Base-by-base conservation (phyloP, 2,797 vertebrate genomes). In the Argentina silus region DNA sequence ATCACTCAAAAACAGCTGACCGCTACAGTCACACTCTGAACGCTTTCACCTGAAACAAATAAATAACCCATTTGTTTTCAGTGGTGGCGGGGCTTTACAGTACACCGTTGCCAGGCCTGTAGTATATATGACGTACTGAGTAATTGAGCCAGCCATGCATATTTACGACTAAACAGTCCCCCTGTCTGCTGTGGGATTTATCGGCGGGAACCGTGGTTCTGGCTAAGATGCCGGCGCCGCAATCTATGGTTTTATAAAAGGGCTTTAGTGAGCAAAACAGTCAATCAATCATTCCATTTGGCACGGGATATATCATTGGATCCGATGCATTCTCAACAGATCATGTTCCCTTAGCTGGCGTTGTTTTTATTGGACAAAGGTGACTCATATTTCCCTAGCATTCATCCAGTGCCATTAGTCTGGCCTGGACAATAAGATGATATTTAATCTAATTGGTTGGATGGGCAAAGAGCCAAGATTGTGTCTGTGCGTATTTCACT, bases 231-330 rank as follows among this genome's bases (percentile, higher is more conserved):
- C 66, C 61, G 60, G 21, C 71, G 73, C 53, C 65, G 81, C 72
- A 86, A 87, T 88, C 82, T 88, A 87, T 85, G 73, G 81, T 77
- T 88, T 91, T 86, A 88, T 90, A 86, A 91, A 91, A 85, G 77
- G 82, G 79, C 76, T 88, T 88, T 79, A 82, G 86, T 65, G 69
- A 83, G 84, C 75, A 80, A 83, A 89, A 82, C 86, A 82, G 78
- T 89, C 75, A 85, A 87, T 89, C 85, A 88, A 86, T 87, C 87
- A 81, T 72, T 78, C 53, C 77, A 19, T 76, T 88, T 79, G 78
- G 82, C 67, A 47, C 7, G 50, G 70, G n/a, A 77, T 84, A 73
- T 76, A 83, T 86, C 74, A 81, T 66, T 67, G 65, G 74, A 44
- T 17, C 50, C 71, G 56, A 77, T 69, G 70, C 60, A 61, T 50